Evolutionary conservation across 1,140 invertebrate species (phyloP), one percentile per base, ranked within the genome.

Genomic region (Zaprionus africanus): DNA sequence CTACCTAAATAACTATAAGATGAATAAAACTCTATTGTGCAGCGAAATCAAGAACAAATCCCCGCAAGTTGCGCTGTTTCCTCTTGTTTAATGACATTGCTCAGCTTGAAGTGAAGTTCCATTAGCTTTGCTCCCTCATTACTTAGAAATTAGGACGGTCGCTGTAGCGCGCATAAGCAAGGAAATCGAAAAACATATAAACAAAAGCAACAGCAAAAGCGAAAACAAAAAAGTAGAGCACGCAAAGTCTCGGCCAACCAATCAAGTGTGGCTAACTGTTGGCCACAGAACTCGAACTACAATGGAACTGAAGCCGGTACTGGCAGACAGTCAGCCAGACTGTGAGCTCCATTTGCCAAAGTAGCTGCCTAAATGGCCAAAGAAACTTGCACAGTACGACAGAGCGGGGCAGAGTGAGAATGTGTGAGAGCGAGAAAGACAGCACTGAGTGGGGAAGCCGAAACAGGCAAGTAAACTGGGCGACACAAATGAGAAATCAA

Each of bases 401-500:
- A 62, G 31, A 53, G 26, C 5, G 57, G 68, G 49, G 24, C 31
- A 53, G 19, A 24, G 28, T 72, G 38, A 34, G 19, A 69, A 38
- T 49, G 61, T 26, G 31, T 26, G 24, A 43, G 46, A 46, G 36
- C n/a, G 31, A 31, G 17, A 60, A 17, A 26, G 46, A 36, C 7
- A 70, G 53, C n/a, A 49, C 38, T 9, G n/a, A 61, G 38, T 15
- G 53, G 19, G 28, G 13, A n/a, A 53, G 54, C 34, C 46, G 54
- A 78, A 76, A 79, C 82, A 68, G 80, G 68, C 76, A 79, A 80
- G 66, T 64, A 60, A 64, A 67, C 71, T 78, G 73, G 63, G 75
- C 80, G 81, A 84, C 78, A 85, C 85, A 90, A 90, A 88, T 90
- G 84, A 90, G 85, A 88, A 88, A 85, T 90, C 81, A 85, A 88